Percentiles rank a stretch among this genome's conserved stretches.
phyloP scores from a whole-genome alignment of 2,797 vertebrate genomes.

The Chrosomus eos region DNA sequence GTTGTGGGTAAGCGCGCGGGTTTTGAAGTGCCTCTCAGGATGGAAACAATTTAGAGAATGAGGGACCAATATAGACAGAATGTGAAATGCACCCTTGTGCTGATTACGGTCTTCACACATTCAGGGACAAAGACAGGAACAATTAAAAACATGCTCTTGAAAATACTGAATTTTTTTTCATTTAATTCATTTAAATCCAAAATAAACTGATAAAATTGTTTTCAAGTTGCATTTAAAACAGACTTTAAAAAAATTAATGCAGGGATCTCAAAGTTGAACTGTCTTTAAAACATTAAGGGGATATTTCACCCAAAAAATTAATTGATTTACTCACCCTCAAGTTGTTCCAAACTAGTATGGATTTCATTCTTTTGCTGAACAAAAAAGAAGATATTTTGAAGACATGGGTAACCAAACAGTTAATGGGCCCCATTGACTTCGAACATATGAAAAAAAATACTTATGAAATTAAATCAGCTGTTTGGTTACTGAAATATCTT shows the following conservation, averaged over 20 bases:
- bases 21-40: conserved; percentile 33
- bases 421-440: not conserved
- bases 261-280: not conserved
- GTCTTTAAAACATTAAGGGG: not conserved
- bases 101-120: not conserved
- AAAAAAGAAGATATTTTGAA: no score
- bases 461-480: no score
- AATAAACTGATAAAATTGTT: not conserved
- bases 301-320: no score
- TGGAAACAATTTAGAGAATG: conserved; percentile 19
- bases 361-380: no score
- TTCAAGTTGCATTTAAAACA: not conserved
- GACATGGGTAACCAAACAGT: not conserved
- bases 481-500: no score
- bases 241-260: not conserved
- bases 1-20: not conserved
- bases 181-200: not conserved
- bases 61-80: not conserved
- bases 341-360: no score
- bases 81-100: not conserved
- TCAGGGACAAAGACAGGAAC: not conserved
- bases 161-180: not conserved
- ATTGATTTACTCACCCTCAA: no score
- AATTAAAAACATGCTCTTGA: not conserved
- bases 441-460: not conserved